phyloP scores from a whole-genome alignment of 2,888 invertebrate species.

The Dione vanillae region DNA sequence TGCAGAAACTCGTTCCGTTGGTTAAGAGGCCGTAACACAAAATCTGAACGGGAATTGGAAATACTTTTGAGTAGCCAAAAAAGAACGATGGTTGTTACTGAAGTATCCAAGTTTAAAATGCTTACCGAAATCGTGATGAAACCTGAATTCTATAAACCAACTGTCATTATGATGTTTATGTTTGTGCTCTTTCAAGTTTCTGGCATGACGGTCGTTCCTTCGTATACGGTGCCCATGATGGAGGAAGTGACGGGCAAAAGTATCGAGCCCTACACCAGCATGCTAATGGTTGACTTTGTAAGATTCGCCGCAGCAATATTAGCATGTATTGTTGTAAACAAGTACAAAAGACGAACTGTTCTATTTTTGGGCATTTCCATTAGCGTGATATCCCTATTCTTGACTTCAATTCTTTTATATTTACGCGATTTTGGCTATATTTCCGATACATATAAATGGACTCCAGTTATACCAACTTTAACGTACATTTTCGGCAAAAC shows the following conservation, averaged over 20 bases:
- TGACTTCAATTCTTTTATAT: conserved; percentile 75
- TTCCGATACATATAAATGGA: conserved; percentile 68
- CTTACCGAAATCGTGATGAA: conserved; percentile 62
- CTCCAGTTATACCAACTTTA: conserved; percentile 79
- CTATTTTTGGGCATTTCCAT: conserved; percentile 85
- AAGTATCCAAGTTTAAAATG: conserved; percentile 62
- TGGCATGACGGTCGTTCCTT: conserved; percentile 88
- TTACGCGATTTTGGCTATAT: conserved; percentile 67
- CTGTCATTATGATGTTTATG: conserved; percentile 86
- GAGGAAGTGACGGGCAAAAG: conserved; percentile 82
- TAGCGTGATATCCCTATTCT: conserved; percentile 82
- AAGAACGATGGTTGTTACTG: conserved; percentile 61
- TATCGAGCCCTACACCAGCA: conserved; percentile 86
- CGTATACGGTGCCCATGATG: conserved; percentile 87
- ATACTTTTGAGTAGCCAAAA: conserved; percentile 70
- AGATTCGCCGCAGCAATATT: conserved; percentile 85
- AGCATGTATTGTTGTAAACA: conserved; percentile 85
- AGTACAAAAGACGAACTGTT: conserved; percentile 84
- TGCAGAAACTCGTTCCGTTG: conserved; percentile 85
- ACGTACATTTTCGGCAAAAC: conserved; percentile 84
- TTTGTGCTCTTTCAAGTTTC: conserved; percentile 88
- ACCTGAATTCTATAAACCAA: conserved; percentile 85
- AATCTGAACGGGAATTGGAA: conserved; percentile 77
- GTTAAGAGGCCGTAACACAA: conserved; percentile 80
- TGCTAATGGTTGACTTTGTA: conserved; percentile 86